A percentile compares a stretch with the other conserved stretches of the same genome.
phyloP scores from a whole-genome alignment of 2,797 vertebrate genomes.

The Falco naumanni region DNA sequence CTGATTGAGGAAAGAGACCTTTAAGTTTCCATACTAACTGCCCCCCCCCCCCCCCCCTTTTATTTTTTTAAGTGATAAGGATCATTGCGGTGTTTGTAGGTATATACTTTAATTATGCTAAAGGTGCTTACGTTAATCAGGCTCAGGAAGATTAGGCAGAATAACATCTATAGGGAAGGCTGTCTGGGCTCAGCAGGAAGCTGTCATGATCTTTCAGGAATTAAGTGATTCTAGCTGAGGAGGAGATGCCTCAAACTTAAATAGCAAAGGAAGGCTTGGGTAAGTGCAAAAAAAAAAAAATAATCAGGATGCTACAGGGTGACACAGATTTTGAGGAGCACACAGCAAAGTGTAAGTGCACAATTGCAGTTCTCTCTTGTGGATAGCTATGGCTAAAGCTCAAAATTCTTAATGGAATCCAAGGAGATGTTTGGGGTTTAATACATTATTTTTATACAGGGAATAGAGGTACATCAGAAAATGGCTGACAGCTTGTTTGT shows the following conservation, averaged over 20 bases:
- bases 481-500: not conserved
- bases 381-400: not conserved
- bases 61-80: not conserved
- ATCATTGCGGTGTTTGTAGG: not conserved
- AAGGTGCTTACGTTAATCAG: too few relatives aligned
- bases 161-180: not conserved
- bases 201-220: not conserved
- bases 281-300: not conserved
- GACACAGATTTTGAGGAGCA: not conserved
- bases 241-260: not conserved
- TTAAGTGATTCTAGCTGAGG: not conserved
- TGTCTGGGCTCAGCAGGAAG: not conserved
- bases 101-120: not conserved
- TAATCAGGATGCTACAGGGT: not conserved
- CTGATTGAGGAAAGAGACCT: not conserved
- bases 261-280: not conserved
- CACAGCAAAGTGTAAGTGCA: not conserved
- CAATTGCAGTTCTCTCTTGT: not conserved
- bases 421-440: not conserved
- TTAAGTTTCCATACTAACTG: not conserved
- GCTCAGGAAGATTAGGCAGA: not conserved
- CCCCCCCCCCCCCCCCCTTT: rapidly evolving
- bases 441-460: not conserved
- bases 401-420: not conserved
- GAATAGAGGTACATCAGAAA: not conserved